Evolutionary conservation across 2,888 invertebrate genomes (phyloP).

Genomic region (Azorinus chamasolen): DNA sequence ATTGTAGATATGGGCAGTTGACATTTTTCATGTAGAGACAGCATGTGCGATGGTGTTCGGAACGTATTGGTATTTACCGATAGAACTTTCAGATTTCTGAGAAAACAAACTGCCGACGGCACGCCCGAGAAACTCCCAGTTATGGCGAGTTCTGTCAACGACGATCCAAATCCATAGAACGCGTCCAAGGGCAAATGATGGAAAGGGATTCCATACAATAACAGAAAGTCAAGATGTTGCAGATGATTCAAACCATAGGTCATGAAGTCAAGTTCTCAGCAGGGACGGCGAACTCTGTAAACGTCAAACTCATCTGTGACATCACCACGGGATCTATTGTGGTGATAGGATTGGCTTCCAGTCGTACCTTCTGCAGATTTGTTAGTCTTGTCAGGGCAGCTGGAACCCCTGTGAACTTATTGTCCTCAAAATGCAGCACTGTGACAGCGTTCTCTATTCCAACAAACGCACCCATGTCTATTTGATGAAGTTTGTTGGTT

Average conservation of each 20-base stretch:
- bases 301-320: not conserved
- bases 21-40: too few species aligned
- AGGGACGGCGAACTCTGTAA: not conserved
- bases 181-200: not conserved
- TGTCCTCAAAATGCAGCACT: slow-evolving; percentile 2
- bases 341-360: slow-evolving; percentile 6
- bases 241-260: slow-evolving; percentile 5
- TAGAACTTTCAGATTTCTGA: not conserved
- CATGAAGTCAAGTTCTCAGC: not conserved
- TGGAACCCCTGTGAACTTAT: not conserved
- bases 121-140: not conserved
- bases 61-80: too few species aligned
- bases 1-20: too few species aligned
- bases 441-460: slow-evolving; percentile 11
- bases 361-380: not conserved
- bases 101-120: slow-evolving; percentile 2
- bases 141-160: not conserved
- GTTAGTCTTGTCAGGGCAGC: slow-evolving; percentile 5
- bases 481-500: too few species aligned
- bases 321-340: not conserved
- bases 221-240: not conserved
- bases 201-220: not conserved
- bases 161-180: not conserved
- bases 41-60: too few species aligned
- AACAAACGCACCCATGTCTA: too few species aligned